Base-by-base conservation (phyloP, 2,113 vertebrate genomes). In the Motacilla alba region DNA sequence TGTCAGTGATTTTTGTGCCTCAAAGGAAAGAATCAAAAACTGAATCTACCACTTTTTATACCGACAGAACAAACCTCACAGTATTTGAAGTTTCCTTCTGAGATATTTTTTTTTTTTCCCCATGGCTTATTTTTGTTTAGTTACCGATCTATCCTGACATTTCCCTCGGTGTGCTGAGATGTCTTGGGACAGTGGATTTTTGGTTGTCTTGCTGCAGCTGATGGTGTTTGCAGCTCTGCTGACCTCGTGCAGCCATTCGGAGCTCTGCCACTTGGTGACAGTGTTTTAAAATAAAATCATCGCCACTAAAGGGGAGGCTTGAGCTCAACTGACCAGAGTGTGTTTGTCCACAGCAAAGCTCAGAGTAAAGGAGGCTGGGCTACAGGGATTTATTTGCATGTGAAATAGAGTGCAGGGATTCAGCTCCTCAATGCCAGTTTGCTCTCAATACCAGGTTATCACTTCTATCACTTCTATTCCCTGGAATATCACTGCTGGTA, bases 221-320 rank as follows among this genome's bases (percentile, higher is more conserved):
- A 23, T 49, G 68, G 28, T 69, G 2, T 78, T 59, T 47, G 74
- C 66, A 74, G 28, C 90, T 90, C 31, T 80, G 24, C 83, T 63
- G 83, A 47, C 79, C 91, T 35, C 7, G 14, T 9, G 6, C 76
- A 55, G 78, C 74, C 22, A 1, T 97, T 95, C 88, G 1, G 62
- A 47, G 63, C 85, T 85, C 92, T 85, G 68, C 95, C 96, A 82
- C 95, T 93, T 95, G 97, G 94, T 97, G 96, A 95, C 89, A 95
- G 94, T 72, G 79, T 97, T 93, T 68, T 88, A 90, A 96, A 96
- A 60, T 92, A 91, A 94, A 97, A 95, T 58, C 49, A 10, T 85
- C 43, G 10, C 46, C 7, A 1, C 18, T 73, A 43, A 44, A 85
- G 30, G 17, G 37, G 43, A 58, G 83, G 58, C 30, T 87, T 52